Conservation (phyloP, 53 echinoderm and acorn worm genomes). For the Paracentrotus lividus region DNA sequence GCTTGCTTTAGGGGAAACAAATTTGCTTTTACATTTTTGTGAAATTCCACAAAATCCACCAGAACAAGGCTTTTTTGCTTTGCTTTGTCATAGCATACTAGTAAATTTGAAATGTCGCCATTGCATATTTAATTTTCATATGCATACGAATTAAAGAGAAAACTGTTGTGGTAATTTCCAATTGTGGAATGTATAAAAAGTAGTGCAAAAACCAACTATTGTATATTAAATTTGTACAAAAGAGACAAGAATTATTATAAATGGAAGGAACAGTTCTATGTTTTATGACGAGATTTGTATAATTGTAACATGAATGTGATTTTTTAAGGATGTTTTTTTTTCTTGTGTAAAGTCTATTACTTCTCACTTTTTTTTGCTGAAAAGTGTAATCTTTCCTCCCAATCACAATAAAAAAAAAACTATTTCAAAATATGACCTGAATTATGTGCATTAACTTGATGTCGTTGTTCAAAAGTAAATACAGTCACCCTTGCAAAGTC, state of each 20-base stretch:
- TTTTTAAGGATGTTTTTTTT: slow-evolving; percentile 19
- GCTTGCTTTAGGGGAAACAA: background rate
- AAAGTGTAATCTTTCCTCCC: slow-evolving; percentile 57
- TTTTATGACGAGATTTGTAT: slow-evolving; percentile 57
- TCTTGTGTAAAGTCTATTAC: slow-evolving; percentile 53
- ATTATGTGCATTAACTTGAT: background rate
- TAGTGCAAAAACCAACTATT: slow-evolving; percentile 1
- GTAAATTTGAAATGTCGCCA: background rate
- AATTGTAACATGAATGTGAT: slow-evolving; percentile 4
- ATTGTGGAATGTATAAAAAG: slow-evolving; percentile 5
- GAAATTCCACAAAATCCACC: background rate
- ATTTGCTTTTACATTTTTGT: background rate
- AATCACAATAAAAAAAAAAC: slow-evolving; percentile 47
- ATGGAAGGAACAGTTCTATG: background rate
- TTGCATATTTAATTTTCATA: background rate
- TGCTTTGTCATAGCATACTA: background rate
- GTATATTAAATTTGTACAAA: slow-evolving; percentile 45
- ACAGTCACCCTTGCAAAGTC: background rate
- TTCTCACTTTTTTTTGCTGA: slow-evolving; percentile 62
- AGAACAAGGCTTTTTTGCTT: background rate
- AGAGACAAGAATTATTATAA: slow-evolving; percentile 18
- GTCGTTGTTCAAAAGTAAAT: background rate
- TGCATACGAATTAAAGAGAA: background rate
- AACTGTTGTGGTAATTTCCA: background rate
- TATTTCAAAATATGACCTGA: background rate